A percentile compares a stretch with the other conserved stretches of the same genome.
These are phyloP conservation scores for Anoplius nigerrimus DNA, from an alignment of 2,888 invertebrate species.

Conservation along the genomic window DNA sequence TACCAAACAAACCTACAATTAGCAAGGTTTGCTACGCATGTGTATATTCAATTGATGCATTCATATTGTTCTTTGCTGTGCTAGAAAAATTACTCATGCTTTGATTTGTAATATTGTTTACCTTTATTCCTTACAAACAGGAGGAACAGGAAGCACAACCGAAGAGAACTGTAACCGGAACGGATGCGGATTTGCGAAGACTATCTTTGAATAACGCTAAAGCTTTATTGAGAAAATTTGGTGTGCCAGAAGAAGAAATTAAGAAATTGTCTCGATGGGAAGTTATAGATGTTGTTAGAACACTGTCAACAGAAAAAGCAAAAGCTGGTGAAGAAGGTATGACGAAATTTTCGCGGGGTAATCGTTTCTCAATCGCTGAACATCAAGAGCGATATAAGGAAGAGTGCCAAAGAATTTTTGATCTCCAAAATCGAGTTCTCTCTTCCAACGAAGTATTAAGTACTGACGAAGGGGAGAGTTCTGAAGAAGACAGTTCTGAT, in stretches of 20 bases:
- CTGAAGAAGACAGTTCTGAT: constrained; percentile 95
- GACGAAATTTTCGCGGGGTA: constrained; percentile 99
- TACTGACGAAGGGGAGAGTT: constrained; percentile 97
- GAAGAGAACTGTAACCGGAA: constrained; percentile 96
- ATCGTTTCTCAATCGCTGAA: constrained; percentile 97
- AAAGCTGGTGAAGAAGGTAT: constrained; percentile 98
- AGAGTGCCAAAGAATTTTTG: constrained; percentile 98
- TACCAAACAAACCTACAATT: constrained; percentile 97
- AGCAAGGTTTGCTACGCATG: constrained; percentile 63
- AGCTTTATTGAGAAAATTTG: constrained; percentile 94
- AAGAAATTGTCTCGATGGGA: constrained; percentile 95
- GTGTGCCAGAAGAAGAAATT: constrained; percentile 98
- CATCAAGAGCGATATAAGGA: constrained; percentile 99
- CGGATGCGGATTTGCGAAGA: constrained; percentile 97
- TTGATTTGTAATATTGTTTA: too few species aligned
- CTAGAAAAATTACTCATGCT: constrained; percentile 5
- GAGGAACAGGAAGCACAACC: constrained; percentile 94
- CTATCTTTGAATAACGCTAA: constrained; percentile 98
- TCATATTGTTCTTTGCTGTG: constrained; percentile 2
- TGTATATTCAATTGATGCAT: neutral
- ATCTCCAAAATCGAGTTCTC: constrained; percentile 96
- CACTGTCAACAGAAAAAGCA: constrained; percentile 97
- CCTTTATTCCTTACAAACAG: constrained; percentile 67
- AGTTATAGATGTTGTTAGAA: constrained; percentile 98
- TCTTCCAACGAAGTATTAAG: constrained; percentile 94